Evolutionary conservation across 2,888 invertebrate genomes (phyloP).

Genomic region (Ashinkailepas kermadecensis): DNA sequence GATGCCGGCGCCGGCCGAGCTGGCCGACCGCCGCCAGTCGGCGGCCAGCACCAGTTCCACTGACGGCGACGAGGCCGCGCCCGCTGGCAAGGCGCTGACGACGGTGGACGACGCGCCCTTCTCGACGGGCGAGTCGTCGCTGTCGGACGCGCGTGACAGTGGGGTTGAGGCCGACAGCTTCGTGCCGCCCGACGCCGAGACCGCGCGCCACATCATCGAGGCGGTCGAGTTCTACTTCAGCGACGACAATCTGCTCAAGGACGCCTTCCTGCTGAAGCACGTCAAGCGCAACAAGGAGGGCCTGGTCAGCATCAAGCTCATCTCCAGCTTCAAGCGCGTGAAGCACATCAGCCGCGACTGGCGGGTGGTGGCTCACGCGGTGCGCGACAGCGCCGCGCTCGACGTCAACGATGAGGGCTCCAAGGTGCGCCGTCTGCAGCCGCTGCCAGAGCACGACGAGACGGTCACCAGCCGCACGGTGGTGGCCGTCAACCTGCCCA

Average conservation of each 20-base stretch:
- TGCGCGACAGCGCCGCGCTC: constrained; percentile 63
- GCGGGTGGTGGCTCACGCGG: constrained; percentile 80
- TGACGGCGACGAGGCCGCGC: constrained; percentile 13
- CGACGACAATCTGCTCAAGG: constrained; percentile 88
- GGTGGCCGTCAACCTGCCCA: constrained; percentile 74
- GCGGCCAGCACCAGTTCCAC: constrained; percentile 7
- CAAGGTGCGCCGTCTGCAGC: constrained; percentile 74
- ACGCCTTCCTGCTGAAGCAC: constrained; percentile 89
- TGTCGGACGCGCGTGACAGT: constrained; percentile 29
- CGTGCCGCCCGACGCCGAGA: constrained; percentile 31
- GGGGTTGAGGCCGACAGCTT: constrained; percentile 33
- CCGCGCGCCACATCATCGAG: constrained; percentile 30
- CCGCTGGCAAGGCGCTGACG: background rate
- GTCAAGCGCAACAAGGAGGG: constrained; percentile 92
- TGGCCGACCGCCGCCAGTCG: background rate
- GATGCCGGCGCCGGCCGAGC: background rate
- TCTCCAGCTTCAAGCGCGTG: constrained; percentile 90
- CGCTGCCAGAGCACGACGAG: constrained; percentile 82
- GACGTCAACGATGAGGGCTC: constrained; percentile 86
- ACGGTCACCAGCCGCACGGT: constrained; percentile 87
- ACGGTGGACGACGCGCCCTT: background rate
- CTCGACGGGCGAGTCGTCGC: background rate
- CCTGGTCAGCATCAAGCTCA: constrained; percentile 85
- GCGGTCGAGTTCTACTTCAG: constrained; percentile 90
- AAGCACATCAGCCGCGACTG: constrained; percentile 91